Evolutionary conservation across 2,797 vertebrate species (phyloP).

Genomic region (Fratercula arctica): DNA sequence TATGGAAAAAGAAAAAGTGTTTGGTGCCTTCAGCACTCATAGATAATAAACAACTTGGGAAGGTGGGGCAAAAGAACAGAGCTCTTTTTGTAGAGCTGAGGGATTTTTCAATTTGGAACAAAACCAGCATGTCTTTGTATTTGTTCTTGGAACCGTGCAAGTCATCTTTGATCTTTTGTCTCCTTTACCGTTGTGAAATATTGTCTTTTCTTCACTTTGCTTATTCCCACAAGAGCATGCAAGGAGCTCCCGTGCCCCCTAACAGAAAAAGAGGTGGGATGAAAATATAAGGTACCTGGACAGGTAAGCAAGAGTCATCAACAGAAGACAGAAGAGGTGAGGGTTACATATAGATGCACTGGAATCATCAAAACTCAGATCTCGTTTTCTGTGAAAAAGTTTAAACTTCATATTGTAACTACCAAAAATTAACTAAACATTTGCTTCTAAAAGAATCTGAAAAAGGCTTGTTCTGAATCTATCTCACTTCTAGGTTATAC

Average conservation of each 20-base stretch:
- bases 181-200: not conserved
- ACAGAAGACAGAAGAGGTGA: not conserved
- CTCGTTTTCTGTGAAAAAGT: not conserved
- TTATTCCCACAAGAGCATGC: not conserved
- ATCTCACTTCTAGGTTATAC: not conserved
- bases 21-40: not conserved
- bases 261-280: not conserved
- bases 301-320: not conserved
- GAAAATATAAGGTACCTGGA: not conserved
- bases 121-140: not conserved
- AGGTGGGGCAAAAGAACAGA: not conserved
- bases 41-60: not conserved
- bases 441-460: not conserved
- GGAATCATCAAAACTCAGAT: not conserved
- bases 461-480: not conserved
- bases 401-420: not conserved
- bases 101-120: not conserved
- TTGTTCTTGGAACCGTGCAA: not conserved
- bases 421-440: not conserved
- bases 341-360: accelerated
- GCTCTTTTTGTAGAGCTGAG: not conserved
- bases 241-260: not conserved
- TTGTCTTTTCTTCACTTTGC: not conserved
- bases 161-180: not conserved
- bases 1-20: not conserved